Evolutionary conservation across 2,888 invertebrate species (phyloP).

Genomic region (Xanthia togata): DNA sequence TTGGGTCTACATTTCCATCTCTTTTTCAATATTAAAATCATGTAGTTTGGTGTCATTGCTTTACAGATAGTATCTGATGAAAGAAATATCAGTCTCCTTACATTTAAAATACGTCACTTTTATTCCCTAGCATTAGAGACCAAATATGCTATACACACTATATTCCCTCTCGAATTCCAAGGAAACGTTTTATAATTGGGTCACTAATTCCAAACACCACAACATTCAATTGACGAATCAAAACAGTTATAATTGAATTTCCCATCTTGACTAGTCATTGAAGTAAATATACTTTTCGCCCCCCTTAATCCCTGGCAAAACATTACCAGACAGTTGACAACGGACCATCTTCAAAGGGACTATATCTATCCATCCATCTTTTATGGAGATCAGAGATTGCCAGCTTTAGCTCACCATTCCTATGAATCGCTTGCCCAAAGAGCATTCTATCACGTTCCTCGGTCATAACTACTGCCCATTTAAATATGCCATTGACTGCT

Average conservation of each 20-base stretch:
- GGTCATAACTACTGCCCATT: constrained; percentile 52
- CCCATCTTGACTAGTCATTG: background rate
- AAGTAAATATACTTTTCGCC: constrained; percentile 11
- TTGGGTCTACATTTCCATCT: constrained; percentile 16
- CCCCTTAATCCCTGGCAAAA: constrained; percentile 10
- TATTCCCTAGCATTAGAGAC: background rate
- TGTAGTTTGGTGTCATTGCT: background rate
- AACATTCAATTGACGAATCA: constrained; percentile 11
- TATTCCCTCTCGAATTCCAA: background rate
- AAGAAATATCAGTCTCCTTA: background rate
- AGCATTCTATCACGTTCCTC: constrained; percentile 65
- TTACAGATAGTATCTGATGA: background rate
- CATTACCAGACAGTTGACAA: constrained; percentile 18
- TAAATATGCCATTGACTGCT: constrained; percentile 54
- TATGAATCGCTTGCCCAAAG: constrained; percentile 38
- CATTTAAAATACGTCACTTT: background rate
- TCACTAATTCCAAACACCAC: constrained; percentile 15
- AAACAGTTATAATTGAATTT: constrained; percentile 20
- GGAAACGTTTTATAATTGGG: constrained; percentile 15
- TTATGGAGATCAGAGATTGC: constrained; percentile 28
- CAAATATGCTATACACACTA: background rate
- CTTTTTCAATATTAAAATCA: background rate
- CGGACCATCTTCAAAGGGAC: constrained; percentile 15
- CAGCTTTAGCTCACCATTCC: constrained; percentile 29
- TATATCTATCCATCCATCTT: constrained; percentile 17